phyloP scores from a whole-genome alignment of 30 jellyfish, hydroid and myxozoan genomes.

The Catostylus mosaicus region DNA sequence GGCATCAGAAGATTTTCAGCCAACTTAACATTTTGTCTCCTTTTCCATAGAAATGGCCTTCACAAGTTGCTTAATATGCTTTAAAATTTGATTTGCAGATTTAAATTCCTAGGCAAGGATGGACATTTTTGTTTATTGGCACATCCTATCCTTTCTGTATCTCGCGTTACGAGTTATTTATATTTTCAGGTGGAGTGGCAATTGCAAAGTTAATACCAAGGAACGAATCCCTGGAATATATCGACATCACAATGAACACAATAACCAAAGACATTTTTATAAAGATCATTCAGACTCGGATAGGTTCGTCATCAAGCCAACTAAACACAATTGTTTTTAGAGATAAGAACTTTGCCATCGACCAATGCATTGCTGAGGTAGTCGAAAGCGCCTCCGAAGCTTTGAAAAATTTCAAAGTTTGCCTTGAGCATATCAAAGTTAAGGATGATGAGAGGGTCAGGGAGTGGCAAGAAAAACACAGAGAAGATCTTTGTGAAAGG shows the following conservation, averaged over 20 bases:
- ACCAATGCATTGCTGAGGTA: not conserved
- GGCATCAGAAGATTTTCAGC: no score
- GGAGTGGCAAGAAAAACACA: conserved; percentile 54
- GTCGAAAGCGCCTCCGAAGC: not conserved
- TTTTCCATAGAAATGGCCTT: no score
- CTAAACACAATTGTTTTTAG: conserved; percentile 29
- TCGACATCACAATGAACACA: conserved; percentile 47
- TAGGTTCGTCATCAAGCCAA: conserved; percentile 4
- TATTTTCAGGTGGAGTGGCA: conserved; percentile 29
- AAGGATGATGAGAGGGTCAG: conserved; percentile 4
- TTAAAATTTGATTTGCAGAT: no score
- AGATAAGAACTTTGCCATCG: conserved; percentile 29
- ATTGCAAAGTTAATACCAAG: not conserved
- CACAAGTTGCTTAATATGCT: no score
- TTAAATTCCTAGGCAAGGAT: no score
- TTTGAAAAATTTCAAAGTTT: not conserved
- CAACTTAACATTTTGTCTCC: no score
- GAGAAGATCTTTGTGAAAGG: conserved; percentile 46
- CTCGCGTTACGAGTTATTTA: not conserved
- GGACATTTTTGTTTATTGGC: no score
- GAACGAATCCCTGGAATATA: conserved; percentile 31
- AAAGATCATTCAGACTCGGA: conserved; percentile 8
- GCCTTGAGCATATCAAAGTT: conserved; percentile 23
- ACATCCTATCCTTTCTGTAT: not conserved
- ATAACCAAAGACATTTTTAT: conserved; percentile 9